These are phyloP conservation scores for Alca torda DNA, from an alignment of 2,797 vertebrate species.

Conservation along the genomic window DNA sequence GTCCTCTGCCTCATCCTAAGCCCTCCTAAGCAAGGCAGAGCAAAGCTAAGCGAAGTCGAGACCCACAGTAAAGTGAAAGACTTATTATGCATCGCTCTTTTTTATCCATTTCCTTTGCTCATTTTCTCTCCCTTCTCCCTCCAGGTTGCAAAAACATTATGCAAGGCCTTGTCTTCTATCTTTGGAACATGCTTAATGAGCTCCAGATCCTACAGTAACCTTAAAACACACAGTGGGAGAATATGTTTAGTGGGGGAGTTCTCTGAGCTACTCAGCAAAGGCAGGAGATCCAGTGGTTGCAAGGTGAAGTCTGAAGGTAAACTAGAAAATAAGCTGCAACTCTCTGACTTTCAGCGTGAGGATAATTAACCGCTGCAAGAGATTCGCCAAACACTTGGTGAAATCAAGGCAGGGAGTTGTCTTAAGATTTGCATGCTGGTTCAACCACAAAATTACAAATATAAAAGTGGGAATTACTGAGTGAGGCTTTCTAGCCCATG, in stretches of 20 bases:
- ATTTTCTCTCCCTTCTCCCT: neutral
- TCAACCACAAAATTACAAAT: slow-evolving; percentile 58
- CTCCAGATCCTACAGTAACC: neutral
- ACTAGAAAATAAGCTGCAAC: slow-evolving; percentile 12
- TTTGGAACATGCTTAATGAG: neutral
- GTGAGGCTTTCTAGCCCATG: slow-evolving; percentile 22
- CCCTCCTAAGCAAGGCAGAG: neutral
- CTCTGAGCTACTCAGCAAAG: slow-evolving; percentile 16
- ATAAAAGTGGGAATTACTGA: slow-evolving; percentile 54
- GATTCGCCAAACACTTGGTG: slow-evolving; percentile 26
- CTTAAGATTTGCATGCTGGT: slow-evolving; percentile 50
- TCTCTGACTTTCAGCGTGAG: slow-evolving; percentile 13
- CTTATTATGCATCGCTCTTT: neutral
- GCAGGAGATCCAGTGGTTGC: neutral
- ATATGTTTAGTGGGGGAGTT: neutral
- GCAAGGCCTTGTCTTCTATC: neutral
- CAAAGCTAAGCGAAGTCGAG: neutral
- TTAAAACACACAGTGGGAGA: neutral
- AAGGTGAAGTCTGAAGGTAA: slow-evolving; percentile 23
- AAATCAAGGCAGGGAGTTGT: slow-evolving; percentile 48
- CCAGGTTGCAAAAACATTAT: neutral
- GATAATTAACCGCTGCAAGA: slow-evolving; percentile 26
- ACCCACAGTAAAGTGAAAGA: neutral
- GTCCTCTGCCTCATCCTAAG: neutral
- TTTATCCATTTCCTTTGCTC: neutral